These are phyloP conservation scores for Seriola aureovittata DNA, from an alignment of 2,113 vertebrate species.

Conservation along the genomic window DNA sequence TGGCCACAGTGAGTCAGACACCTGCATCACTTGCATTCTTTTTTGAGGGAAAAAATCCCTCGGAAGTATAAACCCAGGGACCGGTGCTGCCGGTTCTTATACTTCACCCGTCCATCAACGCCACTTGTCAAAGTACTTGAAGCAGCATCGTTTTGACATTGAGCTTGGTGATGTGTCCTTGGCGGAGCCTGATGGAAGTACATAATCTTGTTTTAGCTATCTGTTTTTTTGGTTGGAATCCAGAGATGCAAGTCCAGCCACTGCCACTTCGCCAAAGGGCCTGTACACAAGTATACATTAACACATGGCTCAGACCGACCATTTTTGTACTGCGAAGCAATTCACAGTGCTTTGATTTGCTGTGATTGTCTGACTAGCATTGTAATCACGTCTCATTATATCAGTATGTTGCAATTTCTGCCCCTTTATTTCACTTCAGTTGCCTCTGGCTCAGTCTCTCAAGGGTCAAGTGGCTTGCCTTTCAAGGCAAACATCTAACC, in stretches of 20 bases:
- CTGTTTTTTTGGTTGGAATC: constrained; percentile 14
- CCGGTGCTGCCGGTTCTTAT: constrained; percentile 44
- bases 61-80: constrained; percentile 25
- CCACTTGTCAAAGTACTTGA: constrained; percentile 47
- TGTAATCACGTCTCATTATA: constrained; percentile 45
- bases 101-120: constrained; percentile 60
- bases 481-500: constrained; percentile 30
- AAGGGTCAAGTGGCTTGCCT: constrained; percentile 24
- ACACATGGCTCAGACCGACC: not conserved
- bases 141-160: constrained; percentile 65
- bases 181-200: constrained; percentile 66
- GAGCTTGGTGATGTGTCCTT: constrained; percentile 65
- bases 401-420: not conserved
- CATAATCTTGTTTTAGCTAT: constrained; percentile 68
- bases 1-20: constrained; percentile 27
- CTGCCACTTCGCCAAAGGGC: constrained; percentile 19
- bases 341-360: not conserved
- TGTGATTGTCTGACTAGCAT: constrained; percentile 26
- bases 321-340: constrained; percentile 31
- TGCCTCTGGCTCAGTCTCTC: not conserved
- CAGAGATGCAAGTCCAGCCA: constrained; percentile 33
- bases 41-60: not conserved
- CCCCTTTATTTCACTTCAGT: constrained; percentile 15
- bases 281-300: constrained; percentile 6
- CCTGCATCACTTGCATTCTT: constrained; percentile 21